phyloP scores from a whole-genome alignment of 2,113 vertebrate species.

The Willisornis vidua region DNA sequence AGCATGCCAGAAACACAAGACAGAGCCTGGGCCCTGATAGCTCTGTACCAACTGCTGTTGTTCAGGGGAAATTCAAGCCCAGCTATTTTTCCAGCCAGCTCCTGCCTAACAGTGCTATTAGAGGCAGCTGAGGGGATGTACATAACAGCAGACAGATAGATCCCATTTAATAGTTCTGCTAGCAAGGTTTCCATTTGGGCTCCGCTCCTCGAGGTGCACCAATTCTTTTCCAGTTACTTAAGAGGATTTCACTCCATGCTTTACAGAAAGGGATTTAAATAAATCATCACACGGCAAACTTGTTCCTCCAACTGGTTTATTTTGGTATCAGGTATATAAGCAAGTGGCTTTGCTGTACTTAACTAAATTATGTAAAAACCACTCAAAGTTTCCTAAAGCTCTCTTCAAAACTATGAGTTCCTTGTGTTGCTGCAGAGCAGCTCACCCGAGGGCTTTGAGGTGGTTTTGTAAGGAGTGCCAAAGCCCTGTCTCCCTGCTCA shows the following conservation, averaged over 20 bases:
- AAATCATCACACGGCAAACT: conserved; percentile 45
- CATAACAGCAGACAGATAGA: not conserved
- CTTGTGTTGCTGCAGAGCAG: not conserved
- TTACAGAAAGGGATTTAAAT: conserved; percentile 46
- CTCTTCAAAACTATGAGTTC: conserved; percentile 23
- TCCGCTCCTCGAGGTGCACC: not conserved
- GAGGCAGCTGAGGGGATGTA: not conserved
- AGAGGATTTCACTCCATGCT: conserved; percentile 46
- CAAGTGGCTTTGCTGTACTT: conserved; percentile 54
- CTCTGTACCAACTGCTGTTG: not conserved
- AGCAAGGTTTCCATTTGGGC: not conserved
- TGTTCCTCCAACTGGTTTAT: conserved; percentile 47
- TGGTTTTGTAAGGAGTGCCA: not conserved
- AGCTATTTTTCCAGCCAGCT: not conserved
- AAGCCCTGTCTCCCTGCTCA: not conserved
- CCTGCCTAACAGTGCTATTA: not conserved
- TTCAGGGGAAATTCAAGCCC: not conserved
- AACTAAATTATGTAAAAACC: conserved; percentile 62
- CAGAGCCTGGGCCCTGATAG: not conserved
- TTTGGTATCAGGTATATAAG: conserved; percentile 54
- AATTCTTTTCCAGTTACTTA: conserved; percentile 39
- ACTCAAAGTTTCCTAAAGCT: conserved; percentile 58
- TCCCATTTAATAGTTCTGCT: not conserved
- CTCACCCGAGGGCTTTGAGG: conserved; percentile 29
- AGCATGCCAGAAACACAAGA: not conserved